These are phyloP conservation scores for Bombylius major DNA, from an alignment of 2,888 invertebrate genomes.

Conservation along the genomic window DNA sequence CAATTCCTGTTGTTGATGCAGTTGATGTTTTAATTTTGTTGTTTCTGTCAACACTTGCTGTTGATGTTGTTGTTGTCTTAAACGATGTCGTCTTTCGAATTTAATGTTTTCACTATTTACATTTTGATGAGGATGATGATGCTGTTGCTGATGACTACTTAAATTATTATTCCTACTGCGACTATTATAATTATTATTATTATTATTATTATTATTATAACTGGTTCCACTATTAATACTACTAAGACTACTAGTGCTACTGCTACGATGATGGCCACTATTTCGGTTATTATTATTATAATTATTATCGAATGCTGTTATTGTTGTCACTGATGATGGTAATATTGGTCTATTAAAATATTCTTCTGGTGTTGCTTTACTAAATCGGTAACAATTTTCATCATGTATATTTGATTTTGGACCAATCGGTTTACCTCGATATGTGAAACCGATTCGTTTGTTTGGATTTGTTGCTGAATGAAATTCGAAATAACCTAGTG, in stretches of 20 bases:
- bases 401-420: slow-evolving; percentile 33
- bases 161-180: slow-evolving; percentile 17
- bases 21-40: not conserved
- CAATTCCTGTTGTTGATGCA: not conserved
- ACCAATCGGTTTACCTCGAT: slow-evolving; percentile 34
- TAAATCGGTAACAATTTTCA: slow-evolving; percentile 31
- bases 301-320: slow-evolving; percentile 12
- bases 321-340: slow-evolving; percentile 7
- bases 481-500: slow-evolving; percentile 36
- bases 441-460: slow-evolving; percentile 35
- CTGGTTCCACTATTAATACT: slow-evolving; percentile 20
- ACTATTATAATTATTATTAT: slow-evolving; percentile 18
- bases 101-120: slow-evolving; percentile 15
- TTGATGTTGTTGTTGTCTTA: not conserved
- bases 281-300: slow-evolving; percentile 6
- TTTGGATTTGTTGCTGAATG: slow-evolving; percentile 32
- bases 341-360: slow-evolving; percentile 25
- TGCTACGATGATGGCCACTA: not conserved
- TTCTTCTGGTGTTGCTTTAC: slow-evolving; percentile 31
- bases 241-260: slow-evolving; percentile 12
- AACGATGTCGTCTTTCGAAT: not conserved
- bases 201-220: slow-evolving; percentile 22
- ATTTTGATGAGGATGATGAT: not conserved
- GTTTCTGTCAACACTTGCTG: not conserved
- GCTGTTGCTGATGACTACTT: slow-evolving; percentile 21